Conservation (phyloP, 1,140 invertebrate genomes). For the Mesaphorura yosii region DNA sequence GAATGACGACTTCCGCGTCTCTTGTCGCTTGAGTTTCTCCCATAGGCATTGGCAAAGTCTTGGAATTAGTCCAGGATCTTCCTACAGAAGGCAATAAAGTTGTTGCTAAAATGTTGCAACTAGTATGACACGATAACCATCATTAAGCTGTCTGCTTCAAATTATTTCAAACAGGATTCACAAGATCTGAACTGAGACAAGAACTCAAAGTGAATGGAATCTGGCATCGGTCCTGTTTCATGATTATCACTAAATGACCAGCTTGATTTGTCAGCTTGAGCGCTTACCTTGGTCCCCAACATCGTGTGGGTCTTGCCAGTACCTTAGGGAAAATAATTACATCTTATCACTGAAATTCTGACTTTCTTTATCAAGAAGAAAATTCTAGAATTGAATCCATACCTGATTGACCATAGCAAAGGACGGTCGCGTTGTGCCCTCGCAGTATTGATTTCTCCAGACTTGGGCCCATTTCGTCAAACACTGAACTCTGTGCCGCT, state of each 20-base stretch:
- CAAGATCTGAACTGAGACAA: too few relatives aligned
- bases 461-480: constrained; percentile 50
- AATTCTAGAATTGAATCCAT: background rate
- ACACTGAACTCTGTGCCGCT: constrained; percentile 39
- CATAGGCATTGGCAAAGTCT: constrained; percentile 38
- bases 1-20: constrained; percentile 17
- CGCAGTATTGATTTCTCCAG: constrained; percentile 45
- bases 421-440: constrained; percentile 50
- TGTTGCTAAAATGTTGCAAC: too few relatives aligned
- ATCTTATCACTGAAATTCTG: too few relatives aligned
- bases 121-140: background rate
- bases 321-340: too few relatives aligned
- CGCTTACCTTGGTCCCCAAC: constrained; percentile 46
- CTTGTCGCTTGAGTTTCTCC: constrained; percentile 33
- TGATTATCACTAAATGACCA: too few relatives aligned
- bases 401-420: constrained; percentile 57
- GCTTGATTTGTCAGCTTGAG: background rate
- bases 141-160: too few relatives aligned
- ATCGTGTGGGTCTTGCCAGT: constrained; percentile 69
- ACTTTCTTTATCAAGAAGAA: too few relatives aligned
- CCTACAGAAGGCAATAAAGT: constrained; percentile 32
- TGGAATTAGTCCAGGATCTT: constrained; percentile 44
- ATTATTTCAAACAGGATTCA: too few relatives aligned
- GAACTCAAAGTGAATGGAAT: too few relatives aligned
- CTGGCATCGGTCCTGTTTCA: too few relatives aligned